phyloP scores from a whole-genome alignment of 2,888 invertebrate genomes.

The Embidobia sp. region DNA sequence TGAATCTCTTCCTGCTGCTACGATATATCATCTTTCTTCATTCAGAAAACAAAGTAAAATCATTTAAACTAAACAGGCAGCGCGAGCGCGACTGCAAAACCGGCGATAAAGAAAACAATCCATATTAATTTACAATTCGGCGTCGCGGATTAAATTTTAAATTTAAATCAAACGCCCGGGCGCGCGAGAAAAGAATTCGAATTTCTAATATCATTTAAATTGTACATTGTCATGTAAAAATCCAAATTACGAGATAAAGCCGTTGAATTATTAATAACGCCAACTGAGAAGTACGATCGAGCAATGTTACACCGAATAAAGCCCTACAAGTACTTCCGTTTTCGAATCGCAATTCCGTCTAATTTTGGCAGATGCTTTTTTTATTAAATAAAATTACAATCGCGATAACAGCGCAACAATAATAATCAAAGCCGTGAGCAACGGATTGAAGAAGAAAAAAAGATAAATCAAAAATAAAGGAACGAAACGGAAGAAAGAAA shows the following conservation, averaged over 20 bases:
- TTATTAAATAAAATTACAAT: too few relatives aligned
- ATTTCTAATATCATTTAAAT: conserved; percentile 37
- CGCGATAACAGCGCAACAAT: too few relatives aligned
- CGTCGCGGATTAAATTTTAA: conserved; percentile 32
- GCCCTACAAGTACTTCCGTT: conserved; percentile 19
- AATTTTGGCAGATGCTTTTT: too few relatives aligned
- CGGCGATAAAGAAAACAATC: conserved; percentile 21
- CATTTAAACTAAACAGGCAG: conserved; percentile 9
- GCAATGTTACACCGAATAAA: not conserved
- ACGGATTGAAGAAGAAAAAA: too few relatives aligned
- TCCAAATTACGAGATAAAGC: conserved; percentile 31
- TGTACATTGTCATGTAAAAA: conserved; percentile 33
- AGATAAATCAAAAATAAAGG: not conserved
- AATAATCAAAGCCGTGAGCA: too few relatives aligned
- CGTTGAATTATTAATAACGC: conserved; percentile 28
- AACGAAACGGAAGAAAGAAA: not conserved
- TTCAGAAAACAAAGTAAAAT: conserved; percentile 45
- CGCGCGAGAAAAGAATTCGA: conserved; percentile 9
- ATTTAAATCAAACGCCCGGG: conserved; percentile 36
- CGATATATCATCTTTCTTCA: conserved; percentile 56
- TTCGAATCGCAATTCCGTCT: conserved; percentile 11
- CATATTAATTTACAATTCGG: conserved; percentile 30
- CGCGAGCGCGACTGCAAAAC: not conserved
- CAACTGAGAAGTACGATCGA: conserved; percentile 9
- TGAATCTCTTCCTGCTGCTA: conserved; percentile 40